A percentile compares a stretch with the other conserved stretches of the same genome.
Evolutionary conservation across 2,797 vertebrate genomes (phyloP).

Genomic region (Manis pentadactyla): DNA sequence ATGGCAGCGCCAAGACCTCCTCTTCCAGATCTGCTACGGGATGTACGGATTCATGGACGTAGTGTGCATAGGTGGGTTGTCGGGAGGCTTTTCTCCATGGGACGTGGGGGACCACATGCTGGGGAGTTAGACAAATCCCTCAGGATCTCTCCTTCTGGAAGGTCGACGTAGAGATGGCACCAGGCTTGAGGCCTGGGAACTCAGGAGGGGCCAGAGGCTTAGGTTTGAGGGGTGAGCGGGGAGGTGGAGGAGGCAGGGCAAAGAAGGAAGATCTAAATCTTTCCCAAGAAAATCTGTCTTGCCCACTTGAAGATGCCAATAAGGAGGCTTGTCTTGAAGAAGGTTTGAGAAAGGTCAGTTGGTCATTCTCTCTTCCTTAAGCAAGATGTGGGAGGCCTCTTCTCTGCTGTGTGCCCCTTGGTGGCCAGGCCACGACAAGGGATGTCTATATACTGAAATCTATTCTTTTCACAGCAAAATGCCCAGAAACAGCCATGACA

Average conservation of each 20-base stretch:
- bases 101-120: background rate
- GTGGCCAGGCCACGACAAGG: background rate
- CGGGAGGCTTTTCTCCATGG: rapidly evolving
- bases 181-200: background rate
- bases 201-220: background rate
- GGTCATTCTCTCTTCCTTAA: background rate
- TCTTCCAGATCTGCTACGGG: slow-evolving; percentile 99
- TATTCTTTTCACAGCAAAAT: background rate
- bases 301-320: background rate
- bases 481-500: background rate
- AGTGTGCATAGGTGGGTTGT: slow-evolving; percentile 98
- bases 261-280: background rate
- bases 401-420: background rate
- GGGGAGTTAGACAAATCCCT: too few relatives aligned
- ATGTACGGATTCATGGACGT: slow-evolving; percentile 99
- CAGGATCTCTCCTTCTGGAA: background rate
- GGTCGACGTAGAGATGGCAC: background rate
- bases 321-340: background rate
- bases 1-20: slow-evolving; percentile 99
- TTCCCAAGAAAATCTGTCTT: background rate
- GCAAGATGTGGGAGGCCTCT: background rate
- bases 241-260: background rate
- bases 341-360: background rate
- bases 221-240: background rate
- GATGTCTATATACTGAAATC: background rate